Percentiles rank a stretch among this genome's conserved stretches.
These are phyloP conservation scores for Halisarca cf. caerulea DNA, from an alignment of 37 sponge, comb jelly and placozoan species.

Conservation along the genomic window DNA sequence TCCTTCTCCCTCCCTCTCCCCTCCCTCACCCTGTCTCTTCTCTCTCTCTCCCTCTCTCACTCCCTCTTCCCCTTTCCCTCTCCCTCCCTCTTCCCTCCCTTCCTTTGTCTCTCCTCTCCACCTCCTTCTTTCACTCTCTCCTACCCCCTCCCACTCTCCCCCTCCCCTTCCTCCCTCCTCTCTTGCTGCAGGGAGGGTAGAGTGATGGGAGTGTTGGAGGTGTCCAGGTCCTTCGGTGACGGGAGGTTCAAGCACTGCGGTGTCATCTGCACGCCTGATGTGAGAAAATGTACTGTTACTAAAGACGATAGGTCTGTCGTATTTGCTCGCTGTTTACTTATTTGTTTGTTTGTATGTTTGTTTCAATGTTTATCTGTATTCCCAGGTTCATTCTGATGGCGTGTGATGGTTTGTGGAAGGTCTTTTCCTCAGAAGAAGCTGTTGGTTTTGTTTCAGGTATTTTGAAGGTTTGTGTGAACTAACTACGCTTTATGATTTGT, in stretches of 20 bases:
- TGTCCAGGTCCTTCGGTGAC: conserved; percentile 87
- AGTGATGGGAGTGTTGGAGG: conserved; percentile 80
- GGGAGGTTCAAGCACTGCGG: conserved; percentile 88
- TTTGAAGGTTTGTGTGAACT: conserved; percentile 79
- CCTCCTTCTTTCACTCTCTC: background rate
- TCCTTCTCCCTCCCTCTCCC: background rate
- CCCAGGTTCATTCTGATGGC: conserved; percentile 82
- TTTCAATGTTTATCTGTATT: no score
- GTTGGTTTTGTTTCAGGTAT: conserved; percentile 42
- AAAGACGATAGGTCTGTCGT: conserved; percentile 73
- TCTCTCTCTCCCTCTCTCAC: background rate
- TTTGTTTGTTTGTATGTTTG: no score
- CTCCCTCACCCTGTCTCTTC: background rate
- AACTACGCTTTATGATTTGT: no score
- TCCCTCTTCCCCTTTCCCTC: background rate
- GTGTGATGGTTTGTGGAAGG: conserved; percentile 92
- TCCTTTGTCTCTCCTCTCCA: background rate
- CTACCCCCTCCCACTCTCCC: background rate
- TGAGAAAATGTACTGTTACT: conserved; percentile 53
- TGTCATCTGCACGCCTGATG: conserved; percentile 68
- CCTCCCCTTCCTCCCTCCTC: conserved; percentile 10
- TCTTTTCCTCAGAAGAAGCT: conserved; percentile 66
- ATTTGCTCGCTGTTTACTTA: no score
- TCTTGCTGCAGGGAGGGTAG: conserved; percentile 71
- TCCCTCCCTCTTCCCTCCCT: background rate